Evolutionary conservation across 1,140 invertebrate genomes (phyloP).

Genomic region (Leptinotarsa texana): DNA sequence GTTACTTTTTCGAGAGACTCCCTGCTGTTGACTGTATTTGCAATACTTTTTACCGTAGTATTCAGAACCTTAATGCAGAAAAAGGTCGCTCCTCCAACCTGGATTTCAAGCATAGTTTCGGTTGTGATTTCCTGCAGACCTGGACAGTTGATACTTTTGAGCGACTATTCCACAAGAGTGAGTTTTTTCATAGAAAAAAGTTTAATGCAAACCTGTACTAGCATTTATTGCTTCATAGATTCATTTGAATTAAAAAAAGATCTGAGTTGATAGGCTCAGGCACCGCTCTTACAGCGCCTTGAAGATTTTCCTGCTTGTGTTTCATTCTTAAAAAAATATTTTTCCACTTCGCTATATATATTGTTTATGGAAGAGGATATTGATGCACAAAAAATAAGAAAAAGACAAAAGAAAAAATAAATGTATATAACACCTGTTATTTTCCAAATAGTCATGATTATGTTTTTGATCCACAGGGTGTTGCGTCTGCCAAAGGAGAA

Average conservation of each 20-base stretch:
- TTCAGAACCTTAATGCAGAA: slow-evolving; percentile 40
- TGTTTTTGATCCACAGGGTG: slow-evolving; percentile 37
- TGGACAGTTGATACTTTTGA: slow-evolving; percentile 46
- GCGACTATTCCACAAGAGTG: slow-evolving; percentile 46
- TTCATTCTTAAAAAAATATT: too few relatives aligned
- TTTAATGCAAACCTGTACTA: too few relatives aligned
- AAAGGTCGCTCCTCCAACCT: slow-evolving; percentile 39
- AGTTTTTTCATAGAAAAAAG: background rate
- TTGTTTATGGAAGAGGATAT: too few relatives aligned
- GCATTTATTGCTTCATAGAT: too few relatives aligned
- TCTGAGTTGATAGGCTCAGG: too few relatives aligned
- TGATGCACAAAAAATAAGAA: too few relatives aligned
- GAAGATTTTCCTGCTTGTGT: too few relatives aligned
- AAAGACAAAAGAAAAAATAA: too few relatives aligned
- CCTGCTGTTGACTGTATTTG: slow-evolving; percentile 42
- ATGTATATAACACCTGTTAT: too few relatives aligned
- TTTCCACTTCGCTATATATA: too few relatives aligned
- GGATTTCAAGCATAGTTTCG: slow-evolving; percentile 41
- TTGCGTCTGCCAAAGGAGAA: slow-evolving; percentile 39
- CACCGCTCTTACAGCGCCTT: too few relatives aligned
- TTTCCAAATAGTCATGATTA: background rate
- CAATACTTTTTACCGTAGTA: slow-evolving; percentile 44
- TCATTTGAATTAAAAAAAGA: too few relatives aligned
- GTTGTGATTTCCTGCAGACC: slow-evolving; percentile 39
- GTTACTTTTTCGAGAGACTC: slow-evolving; percentile 49